Percentiles rank a stretch among this genome's conserved stretches.
Conservation (phyloP, 1,140 invertebrate genomes). For the Anagrus nilaparvatae region DNA sequence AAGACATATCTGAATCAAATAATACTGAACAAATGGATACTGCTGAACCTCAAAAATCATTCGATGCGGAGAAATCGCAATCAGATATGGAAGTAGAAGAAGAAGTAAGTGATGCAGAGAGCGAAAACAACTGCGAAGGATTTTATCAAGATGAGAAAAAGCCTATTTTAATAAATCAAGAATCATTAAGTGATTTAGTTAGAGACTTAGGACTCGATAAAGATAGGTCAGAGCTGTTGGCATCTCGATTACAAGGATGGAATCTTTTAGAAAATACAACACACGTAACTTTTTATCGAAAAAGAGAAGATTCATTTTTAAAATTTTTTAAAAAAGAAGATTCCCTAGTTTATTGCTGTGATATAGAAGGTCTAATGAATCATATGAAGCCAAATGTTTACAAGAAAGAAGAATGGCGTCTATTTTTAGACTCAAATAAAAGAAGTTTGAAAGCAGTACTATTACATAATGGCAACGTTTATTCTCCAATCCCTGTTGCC, state of each 20-base stretch:
- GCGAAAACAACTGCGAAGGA: no score
- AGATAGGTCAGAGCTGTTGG: no score
- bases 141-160: no score
- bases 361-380: conserved; percentile 21
- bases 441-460: conserved; percentile 31
- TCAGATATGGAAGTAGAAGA: no score
- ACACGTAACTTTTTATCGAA: conserved; percentile 18
- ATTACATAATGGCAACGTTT: conserved; percentile 31
- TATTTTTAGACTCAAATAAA: conserved; percentile 22
- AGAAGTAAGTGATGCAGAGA: no score
- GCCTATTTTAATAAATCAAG: no score
- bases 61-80: no score
- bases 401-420: conserved; percentile 3
- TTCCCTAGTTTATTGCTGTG: conserved; percentile 22
- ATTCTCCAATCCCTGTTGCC: conserved; percentile 22
- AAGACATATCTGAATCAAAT: no score
- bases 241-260: conserved; percentile 21
- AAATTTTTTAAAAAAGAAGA: conserved; percentile 18
- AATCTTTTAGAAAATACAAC: conserved; percentile 4
- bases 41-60: no score
- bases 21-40: no score
- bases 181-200: conserved; percentile 25
- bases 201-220: conserved; percentile 28
- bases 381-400: conserved; percentile 3
- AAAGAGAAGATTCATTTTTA: conserved; percentile 5